Evolutionary conservation across 2,888 invertebrate genomes (phyloP).

Genomic region (Dicyrtomina minuta): DNA sequence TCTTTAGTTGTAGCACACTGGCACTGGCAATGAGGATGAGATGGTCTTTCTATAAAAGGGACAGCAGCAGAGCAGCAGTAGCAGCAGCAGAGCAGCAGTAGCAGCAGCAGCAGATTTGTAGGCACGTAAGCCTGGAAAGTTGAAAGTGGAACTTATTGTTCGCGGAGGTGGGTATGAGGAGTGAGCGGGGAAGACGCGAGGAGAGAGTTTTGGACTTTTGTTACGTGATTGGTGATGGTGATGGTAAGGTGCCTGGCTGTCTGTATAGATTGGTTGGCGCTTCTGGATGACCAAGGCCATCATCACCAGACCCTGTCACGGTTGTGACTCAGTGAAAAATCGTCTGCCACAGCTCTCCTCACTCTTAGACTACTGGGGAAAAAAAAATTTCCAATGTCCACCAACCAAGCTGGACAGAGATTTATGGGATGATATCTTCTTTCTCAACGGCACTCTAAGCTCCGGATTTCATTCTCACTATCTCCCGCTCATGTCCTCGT

Average conservation of each 20-base stretch:
- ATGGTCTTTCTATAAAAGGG: too few relatives aligned
- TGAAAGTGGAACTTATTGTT: too few relatives aligned
- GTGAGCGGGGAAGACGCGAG: too few relatives aligned
- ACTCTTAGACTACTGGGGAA: neutral
- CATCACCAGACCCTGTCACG: constrained; percentile 26
- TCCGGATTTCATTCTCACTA: constrained; percentile 15
- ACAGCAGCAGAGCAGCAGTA: too few relatives aligned
- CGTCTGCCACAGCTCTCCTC: constrained; percentile 17
- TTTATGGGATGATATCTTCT: constrained; percentile 29
- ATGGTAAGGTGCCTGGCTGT: neutral
- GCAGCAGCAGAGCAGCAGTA: too few relatives aligned
- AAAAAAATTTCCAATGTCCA: constrained; percentile 15
- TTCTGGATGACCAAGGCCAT: constrained; percentile 9
- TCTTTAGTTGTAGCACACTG: too few relatives aligned
- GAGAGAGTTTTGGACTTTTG: neutral
- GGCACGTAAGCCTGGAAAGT: neutral
- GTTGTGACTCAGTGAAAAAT: constrained; percentile 28
- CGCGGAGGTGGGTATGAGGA: too few relatives aligned
- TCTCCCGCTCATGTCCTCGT: constrained; percentile 16
- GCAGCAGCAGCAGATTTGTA: too few relatives aligned
- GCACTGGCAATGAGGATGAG: too few relatives aligned
- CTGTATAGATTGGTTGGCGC: constrained; percentile 7
- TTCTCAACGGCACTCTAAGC: constrained; percentile 25
- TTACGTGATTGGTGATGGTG: constrained; percentile 3
- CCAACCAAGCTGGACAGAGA: constrained; percentile 24